Percentiles rank a stretch among this genome's conserved stretches.
Conservation (phyloP, 2,797 vertebrate species). For the Anolis apletophallus region DNA sequence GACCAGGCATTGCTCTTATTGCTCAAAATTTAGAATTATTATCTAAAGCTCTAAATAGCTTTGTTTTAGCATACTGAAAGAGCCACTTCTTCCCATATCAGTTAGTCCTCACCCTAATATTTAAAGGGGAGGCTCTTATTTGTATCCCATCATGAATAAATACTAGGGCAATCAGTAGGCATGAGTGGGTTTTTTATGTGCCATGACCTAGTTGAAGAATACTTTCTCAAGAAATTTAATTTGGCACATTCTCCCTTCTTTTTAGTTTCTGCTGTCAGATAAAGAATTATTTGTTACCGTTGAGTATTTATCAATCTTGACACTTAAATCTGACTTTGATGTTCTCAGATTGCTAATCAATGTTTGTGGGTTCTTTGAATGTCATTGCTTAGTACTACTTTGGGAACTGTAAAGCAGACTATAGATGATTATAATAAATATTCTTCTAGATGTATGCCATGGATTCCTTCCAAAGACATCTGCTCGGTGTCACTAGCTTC, state of each 20-base stretch:
- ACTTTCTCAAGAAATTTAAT: not conserved
- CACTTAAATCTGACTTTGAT: too few species aligned
- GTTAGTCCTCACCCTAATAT: not conserved
- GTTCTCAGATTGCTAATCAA: not conserved
- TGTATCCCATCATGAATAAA: not conserved
- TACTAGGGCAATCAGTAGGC: not conserved
- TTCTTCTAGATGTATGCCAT: not conserved
- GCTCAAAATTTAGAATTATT: too few species aligned
- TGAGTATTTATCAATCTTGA: too few species aligned
- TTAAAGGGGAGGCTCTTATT: not conserved
- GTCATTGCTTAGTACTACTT: not conserved
- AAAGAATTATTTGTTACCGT: not conserved
- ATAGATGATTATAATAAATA: not conserved
- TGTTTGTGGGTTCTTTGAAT: too few species aligned
- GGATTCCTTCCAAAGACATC: slow-evolving; percentile 26
- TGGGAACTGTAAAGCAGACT: not conserved
- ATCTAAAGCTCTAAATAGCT: too few species aligned
- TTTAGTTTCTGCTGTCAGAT: not conserved
- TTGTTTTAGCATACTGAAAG: not conserved
- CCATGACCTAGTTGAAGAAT: not conserved
- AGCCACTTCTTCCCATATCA: not conserved
- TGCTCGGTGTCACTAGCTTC: slow-evolving; percentile 42
- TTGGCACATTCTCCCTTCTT: not conserved
- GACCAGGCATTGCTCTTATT: too few species aligned
- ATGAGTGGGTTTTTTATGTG: not conserved